Evolutionary conservation across 2,797 vertebrate genomes (phyloP).

Genomic region (Gadopsis marmoratus): DNA sequence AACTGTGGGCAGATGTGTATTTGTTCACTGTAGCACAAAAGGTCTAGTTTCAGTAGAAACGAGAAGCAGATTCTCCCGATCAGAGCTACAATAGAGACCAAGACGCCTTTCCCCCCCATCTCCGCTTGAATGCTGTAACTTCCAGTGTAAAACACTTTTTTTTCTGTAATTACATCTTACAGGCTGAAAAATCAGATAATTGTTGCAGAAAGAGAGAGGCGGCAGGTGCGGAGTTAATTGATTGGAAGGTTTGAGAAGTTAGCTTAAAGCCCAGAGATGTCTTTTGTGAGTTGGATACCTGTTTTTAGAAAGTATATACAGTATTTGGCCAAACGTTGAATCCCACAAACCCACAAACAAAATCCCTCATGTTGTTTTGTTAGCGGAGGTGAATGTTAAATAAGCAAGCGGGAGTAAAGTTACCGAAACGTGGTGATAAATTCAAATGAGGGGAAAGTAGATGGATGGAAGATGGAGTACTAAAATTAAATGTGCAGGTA

Average conservation of each 20-base stretch:
- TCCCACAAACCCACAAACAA: neutral
- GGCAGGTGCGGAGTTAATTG: neutral
- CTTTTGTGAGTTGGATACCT: neutral
- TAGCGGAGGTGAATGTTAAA: neutral
- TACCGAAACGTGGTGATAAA: neutral
- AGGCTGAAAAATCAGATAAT: neutral
- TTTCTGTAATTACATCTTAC: neutral
- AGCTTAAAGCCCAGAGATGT: neutral
- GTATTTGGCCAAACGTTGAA: neutral
- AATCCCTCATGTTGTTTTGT: neutral
- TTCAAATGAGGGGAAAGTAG: neutral
- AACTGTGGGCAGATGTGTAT: conserved; percentile 33
- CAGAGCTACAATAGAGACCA: neutral
- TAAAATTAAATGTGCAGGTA: neutral
- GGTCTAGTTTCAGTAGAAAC: conserved; percentile 12
- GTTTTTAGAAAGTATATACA: neutral
- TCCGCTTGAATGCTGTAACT: neutral
- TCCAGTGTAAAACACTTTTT: neutral
- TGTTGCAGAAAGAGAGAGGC: neutral
- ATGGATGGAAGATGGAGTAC: neutral
- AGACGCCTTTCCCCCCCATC: neutral
- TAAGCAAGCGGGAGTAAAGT: neutral
- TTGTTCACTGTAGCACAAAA: conserved; percentile 30
- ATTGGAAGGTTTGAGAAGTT: neutral
- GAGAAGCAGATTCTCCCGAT: conserved; percentile 12